Conservation (phyloP, 2,888 invertebrate genomes). For the Dryadula phaetusa region DNA sequence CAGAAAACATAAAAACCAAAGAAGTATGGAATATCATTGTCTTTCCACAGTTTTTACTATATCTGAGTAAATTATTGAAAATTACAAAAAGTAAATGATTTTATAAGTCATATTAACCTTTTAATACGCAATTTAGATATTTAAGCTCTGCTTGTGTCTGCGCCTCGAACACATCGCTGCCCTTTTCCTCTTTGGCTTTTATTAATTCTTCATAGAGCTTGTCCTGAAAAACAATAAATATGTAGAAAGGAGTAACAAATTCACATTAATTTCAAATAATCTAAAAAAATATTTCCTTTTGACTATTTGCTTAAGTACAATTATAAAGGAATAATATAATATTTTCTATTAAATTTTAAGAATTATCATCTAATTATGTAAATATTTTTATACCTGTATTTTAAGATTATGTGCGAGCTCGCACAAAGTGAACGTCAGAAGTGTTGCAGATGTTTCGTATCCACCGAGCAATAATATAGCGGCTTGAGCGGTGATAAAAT, state of each 20-base stretch:
- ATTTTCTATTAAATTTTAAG: too few species aligned
- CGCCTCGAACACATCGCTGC: constrained; percentile 41
- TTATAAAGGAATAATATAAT: too few species aligned
- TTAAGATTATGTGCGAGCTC: constrained; percentile 43
- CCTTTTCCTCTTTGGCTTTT: constrained; percentile 42
- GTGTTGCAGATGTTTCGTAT: constrained; percentile 43
- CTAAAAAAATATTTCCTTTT: too few species aligned
- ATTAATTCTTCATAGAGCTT: constrained; percentile 48
- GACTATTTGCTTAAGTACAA: too few species aligned
- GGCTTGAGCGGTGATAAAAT: constrained; percentile 44
- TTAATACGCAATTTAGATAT: constrained; percentile 49
- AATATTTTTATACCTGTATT: constrained; percentile 42
- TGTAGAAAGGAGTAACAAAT: background rate
- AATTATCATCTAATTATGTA: background rate
- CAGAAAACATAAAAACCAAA: too few species aligned
- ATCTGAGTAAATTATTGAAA: too few species aligned
- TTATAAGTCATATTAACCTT: too few species aligned
- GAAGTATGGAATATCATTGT: too few species aligned
- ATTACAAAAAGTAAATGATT: too few species aligned
- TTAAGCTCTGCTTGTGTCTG: constrained; percentile 41
- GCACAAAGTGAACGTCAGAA: constrained; percentile 39
- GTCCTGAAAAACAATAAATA: constrained; percentile 44
- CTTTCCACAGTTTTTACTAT: too few species aligned
- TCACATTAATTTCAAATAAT: too few species aligned
- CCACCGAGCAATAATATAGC: constrained; percentile 45